Percentiles rank a stretch among this genome's conserved stretches.
Conservation (phyloP, 1,140 invertebrate species). For the Theocolax elegans region DNA sequence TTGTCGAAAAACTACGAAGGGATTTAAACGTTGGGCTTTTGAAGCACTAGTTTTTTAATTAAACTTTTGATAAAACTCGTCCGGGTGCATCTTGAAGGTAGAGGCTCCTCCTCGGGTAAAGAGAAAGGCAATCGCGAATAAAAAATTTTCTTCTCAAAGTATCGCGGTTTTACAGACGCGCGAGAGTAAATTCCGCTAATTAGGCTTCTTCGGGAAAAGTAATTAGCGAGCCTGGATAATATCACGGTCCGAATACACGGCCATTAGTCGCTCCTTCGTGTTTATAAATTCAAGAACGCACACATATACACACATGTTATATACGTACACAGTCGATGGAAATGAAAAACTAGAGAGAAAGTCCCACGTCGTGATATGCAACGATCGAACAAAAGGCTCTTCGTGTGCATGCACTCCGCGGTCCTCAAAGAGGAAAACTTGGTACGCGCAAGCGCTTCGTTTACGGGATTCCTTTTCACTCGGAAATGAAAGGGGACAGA, state of each 20-base stretch:
- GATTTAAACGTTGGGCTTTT: no score
- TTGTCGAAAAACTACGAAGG: no score
- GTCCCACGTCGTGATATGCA: neutral
- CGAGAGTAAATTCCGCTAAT: constrained; percentile 24
- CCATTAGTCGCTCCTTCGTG: neutral
- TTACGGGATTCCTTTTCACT: constrained; percentile 18
- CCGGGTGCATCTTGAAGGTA: neutral
- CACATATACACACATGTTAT: neutral
- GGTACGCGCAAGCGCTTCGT: constrained; percentile 5
- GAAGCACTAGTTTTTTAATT: constrained; percentile 25
- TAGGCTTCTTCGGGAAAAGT: constrained; percentile 18
- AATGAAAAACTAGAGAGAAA: constrained; percentile 26
- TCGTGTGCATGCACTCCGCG: neutral
- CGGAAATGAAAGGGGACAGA: constrained; percentile 18
- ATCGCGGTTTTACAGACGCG: neutral
- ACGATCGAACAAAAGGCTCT: constrained; percentile 11
- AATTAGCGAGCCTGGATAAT: constrained; percentile 26
- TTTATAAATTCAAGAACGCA: constrained; percentile 8
- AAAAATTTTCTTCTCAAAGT: constrained; percentile 24
- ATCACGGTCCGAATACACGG: neutral
- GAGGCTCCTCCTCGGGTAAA: neutral
- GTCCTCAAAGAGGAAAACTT: constrained; percentile 19
- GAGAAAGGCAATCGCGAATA: neutral
- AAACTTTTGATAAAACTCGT: neutral
- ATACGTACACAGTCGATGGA: neutral